Evolutionary conservation across 2,888 invertebrate genomes (phyloP), one percentile per base, ranked within the genome.

Genomic region (Campoplex nolae): DNA sequence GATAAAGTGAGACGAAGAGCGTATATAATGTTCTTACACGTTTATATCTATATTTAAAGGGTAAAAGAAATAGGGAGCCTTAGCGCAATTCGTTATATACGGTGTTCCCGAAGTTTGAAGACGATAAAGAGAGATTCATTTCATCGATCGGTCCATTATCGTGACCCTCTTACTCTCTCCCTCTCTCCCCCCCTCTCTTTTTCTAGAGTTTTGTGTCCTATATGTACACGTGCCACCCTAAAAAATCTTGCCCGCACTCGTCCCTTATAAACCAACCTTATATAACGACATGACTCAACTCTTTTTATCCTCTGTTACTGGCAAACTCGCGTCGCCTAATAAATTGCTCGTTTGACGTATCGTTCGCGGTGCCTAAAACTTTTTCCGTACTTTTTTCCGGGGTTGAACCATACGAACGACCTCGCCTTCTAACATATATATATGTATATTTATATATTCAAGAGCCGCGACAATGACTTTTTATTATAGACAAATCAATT

Each of bases 71-170:
- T 75, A 23, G 79, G 48, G 56, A 73, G 23, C 45, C 45, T 4
- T 13, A n/a, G 68, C 54, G 68, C 54, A 65, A 70, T 88, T 89
- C 75, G 80, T 88, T 90, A 89, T 89, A 85, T 92, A 91, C 88
- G 88, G 81, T 54, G 85, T 86, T 88, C 73, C 84, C 85, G 86
- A 91, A 91, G 89, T 91, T 92, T 86, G 84, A 86, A 86, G 88
- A 88, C 90, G 89, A 90, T 92, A 92, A 93, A 92, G 90, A 92
- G 90, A 92, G 92, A 93, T 92, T 92, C 92, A 92, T 90, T 92
- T 90, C 90, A 88, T 88, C 89, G 90, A 92, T 90, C 90, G 90
- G 88, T 91, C 92, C 91, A 92, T 92, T 93, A 92, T 92, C 90
- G 90, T 77, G 88, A 85, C 79, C 83, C 85, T 78, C 81, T 58